Evolutionary conservation across 2,113 vertebrate genomes (phyloP), one percentile per base, ranked within the genome.

Genomic region (Tenrec ecaudatus): DNA sequence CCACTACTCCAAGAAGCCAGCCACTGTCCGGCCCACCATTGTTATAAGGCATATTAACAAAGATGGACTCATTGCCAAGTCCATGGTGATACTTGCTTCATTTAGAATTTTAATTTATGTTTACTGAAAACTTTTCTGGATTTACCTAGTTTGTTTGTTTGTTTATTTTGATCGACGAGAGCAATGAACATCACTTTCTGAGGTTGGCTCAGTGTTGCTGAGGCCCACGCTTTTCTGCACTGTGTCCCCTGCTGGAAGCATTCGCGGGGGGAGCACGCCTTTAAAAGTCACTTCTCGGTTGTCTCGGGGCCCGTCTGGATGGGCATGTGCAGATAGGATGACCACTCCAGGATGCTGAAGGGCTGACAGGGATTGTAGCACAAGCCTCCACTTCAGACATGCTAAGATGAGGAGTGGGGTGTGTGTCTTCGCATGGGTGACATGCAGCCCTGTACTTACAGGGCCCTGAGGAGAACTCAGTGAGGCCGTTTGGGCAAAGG

Each of bases 101-200:
- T n/a, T 71, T 94, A 64, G 43, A 82, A 53, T 64, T 76, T 53
- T 93, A 83, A 80, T 57, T 91, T 80, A 71, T 53, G 1, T 9
- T 73, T 77, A 25, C 8, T 29, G 31, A 80, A 88, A 87, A 78
- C 17, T 66, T 47, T 93, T 15, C 89, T 17, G 6, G 27, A 14
- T 31, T 95, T 82, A 43, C 84, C 82, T 94, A 62, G 29, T 16
- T 31, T n/a, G n/a, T 31, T 69, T 68, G 8, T 68, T 68, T 68
- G 38, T 87, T 86, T 53, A 53, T 86, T 77, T 27, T 80, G 76
- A 31, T 4, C 31, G n/a, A 36, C 40, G 62, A 20, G 69, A 84
- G 47, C 2, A 87, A 82, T 82, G 75, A 86, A 40, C 62, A 62
- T 31, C 15, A 1, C 43, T 33, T 29, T 53, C 38, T 29, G 68